phyloP scores from a whole-genome alignment of 1,140 invertebrate genomes.

The Leptinotarsa defecta region DNA sequence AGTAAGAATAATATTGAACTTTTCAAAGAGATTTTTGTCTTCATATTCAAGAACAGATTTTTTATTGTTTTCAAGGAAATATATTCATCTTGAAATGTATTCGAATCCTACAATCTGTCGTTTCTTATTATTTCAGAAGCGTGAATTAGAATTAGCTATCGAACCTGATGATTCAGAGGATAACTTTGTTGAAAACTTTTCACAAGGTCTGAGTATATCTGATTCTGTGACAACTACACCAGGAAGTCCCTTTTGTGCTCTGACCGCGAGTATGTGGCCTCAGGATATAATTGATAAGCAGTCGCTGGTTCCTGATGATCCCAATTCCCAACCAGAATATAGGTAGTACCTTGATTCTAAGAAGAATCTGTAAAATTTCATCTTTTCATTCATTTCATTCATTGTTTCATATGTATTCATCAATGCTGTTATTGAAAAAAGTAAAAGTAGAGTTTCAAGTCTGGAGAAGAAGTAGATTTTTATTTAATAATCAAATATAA shows the following conservation, averaged over 20 bases:
- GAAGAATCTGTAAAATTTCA: too few relatives aligned
- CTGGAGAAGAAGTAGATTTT: too few relatives aligned
- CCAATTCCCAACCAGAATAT: conserved; percentile 68
- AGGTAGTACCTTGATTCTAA: conserved; percentile 52
- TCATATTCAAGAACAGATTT: conserved; percentile 14
- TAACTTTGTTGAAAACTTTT: conserved; percentile 63
- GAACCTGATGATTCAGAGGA: conserved; percentile 83
- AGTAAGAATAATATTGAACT: conserved; percentile 58
- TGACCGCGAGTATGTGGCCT: conserved; percentile 96
- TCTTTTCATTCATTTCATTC: too few relatives aligned
- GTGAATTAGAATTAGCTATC: conserved; percentile 76
- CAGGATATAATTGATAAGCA: conserved; percentile 88
- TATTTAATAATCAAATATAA: too few relatives aligned
- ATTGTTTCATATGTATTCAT: too few relatives aligned
- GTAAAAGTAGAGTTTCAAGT: too few relatives aligned
- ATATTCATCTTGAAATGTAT: background rate
- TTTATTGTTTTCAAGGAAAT: conserved; percentile 17
- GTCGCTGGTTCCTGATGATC: conserved; percentile 70
- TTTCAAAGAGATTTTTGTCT: too few relatives aligned
- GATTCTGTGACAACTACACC: conserved; percentile 73
- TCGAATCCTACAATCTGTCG: background rate
- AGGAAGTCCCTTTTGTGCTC: conserved; percentile 83
- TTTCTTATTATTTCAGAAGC: conserved; percentile 56
- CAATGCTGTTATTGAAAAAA: too few relatives aligned
- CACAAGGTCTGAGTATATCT: conserved; percentile 67